phyloP scores from a whole-genome alignment of 2,113 vertebrate genomes.

The Kryptolebias marmoratus region DNA sequence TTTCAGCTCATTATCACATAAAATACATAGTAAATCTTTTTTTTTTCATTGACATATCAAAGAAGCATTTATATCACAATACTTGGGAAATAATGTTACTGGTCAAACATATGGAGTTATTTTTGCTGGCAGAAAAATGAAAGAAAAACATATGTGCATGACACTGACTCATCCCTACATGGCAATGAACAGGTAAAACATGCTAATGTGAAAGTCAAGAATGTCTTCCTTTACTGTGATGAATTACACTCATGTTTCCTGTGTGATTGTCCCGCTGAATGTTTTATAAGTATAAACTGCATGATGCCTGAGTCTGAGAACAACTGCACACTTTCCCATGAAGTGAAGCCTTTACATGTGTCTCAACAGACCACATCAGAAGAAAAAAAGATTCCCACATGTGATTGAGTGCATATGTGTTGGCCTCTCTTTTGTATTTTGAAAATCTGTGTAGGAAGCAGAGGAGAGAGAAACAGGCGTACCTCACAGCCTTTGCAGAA shows the following conservation, averaged over 20 bases:
- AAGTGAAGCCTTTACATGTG: constrained; percentile 26
- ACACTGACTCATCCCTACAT: background rate
- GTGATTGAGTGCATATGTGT: constrained; percentile 33
- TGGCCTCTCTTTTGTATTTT: constrained; percentile 38
- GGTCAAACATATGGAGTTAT: constrained; percentile 21
- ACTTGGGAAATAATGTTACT: constrained; percentile 3
- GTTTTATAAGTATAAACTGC: constrained; percentile 27
- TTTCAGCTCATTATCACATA: background rate
- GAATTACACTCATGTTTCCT: constrained; percentile 25
- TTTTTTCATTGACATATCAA: too few relatives aligned
- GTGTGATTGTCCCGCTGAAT: background rate
- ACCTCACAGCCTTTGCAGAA: background rate
- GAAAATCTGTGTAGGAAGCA: constrained; percentile 20
- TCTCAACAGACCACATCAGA: constrained; percentile 14
- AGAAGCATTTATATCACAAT: too few relatives aligned
- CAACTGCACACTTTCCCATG: constrained; percentile 2
- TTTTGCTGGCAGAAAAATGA: constrained; percentile 18
- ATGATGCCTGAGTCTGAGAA: constrained; percentile 31
- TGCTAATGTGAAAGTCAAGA: background rate
- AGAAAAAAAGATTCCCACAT: constrained; percentile 24
- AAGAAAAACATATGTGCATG: constrained; percentile 8
- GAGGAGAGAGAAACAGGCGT: constrained; percentile 8
- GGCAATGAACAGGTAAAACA: background rate
- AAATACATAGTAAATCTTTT: too few relatives aligned
- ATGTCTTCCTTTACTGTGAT: background rate